Conservation (phyloP, 2,113 vertebrate genomes). For the Triplophysa dalaica region DNA sequence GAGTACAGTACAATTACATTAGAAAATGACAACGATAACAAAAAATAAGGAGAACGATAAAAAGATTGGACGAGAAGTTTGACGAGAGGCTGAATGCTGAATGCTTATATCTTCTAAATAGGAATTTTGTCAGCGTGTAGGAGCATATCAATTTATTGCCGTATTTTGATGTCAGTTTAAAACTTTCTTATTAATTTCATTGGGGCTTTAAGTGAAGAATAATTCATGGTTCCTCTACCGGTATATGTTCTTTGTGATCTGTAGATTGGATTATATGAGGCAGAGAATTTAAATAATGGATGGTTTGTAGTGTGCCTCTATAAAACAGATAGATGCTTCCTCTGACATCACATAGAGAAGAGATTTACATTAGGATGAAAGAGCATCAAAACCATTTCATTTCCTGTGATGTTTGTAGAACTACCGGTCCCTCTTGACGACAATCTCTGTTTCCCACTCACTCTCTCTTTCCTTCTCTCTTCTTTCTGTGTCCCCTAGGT, state of each 20-base stretch:
- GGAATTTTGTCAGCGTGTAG: no score
- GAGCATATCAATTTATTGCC: no score
- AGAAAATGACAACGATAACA: no score
- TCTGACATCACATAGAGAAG: conserved; percentile 14
- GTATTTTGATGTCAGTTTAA: no score
- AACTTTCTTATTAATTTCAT: no score
- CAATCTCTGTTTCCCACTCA: background rate
- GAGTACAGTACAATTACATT: no score
- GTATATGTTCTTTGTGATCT: background rate
- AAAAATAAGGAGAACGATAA: no score
- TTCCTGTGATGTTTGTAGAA: conserved; percentile 32
- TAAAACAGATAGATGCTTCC: conserved; percentile 27
- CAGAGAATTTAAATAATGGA: background rate
- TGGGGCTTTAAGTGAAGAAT: no score
- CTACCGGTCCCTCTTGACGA: conserved; percentile 1
- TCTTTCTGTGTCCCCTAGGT: conserved; percentile 71
- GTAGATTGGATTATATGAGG: conserved; percentile 15
- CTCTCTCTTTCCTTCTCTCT: background rate
- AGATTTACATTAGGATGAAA: conserved; percentile 34
- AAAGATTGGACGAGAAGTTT: no score
- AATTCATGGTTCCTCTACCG: background rate
- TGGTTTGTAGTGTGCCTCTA: conserved; percentile 12
- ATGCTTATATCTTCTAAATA: no score
- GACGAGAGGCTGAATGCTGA: no score
- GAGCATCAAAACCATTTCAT: conserved; percentile 33